These are phyloP conservation scores for Eospalax fontanierii DNA, from an alignment of 2,797 vertebrate species.

Conservation along the genomic window DNA sequence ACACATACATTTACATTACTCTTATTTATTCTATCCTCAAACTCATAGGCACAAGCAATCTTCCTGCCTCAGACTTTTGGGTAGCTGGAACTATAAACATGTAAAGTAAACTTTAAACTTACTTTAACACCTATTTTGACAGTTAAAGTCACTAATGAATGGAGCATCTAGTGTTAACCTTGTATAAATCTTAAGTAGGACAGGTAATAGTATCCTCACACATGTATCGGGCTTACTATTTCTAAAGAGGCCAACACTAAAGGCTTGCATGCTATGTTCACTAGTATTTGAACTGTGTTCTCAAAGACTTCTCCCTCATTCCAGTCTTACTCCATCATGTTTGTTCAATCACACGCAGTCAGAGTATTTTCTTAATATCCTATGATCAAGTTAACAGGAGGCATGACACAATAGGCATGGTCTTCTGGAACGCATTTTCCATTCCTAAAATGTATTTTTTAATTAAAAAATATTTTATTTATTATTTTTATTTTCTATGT, in stretches of 20 bases:
- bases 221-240: not conserved
- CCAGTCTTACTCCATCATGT: not conserved
- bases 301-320: not conserved
- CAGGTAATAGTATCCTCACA: not conserved
- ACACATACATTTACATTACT: not conserved
- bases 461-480: too few species aligned
- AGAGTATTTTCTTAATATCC: not conserved
- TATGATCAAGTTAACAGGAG: not conserved
- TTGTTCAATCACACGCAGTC: not conserved
- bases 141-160: not conserved
- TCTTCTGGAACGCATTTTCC: not conserved
- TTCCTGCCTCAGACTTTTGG: not conserved
- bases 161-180: not conserved
- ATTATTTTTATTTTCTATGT: too few species aligned
- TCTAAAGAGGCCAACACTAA: not conserved
- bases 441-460: too few species aligned
- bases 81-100: too few species aligned
- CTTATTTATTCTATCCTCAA: not conserved
- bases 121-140: not conserved
- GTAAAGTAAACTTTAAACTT: not conserved
- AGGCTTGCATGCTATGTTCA: not conserved
- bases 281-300: not conserved
- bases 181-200: not conserved
- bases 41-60: not conserved
- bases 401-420: not conserved